These are phyloP conservation scores for Actinia equina DNA, from an alignment of 64 coral and sea anemone genomes.

Conservation along the genomic window DNA sequence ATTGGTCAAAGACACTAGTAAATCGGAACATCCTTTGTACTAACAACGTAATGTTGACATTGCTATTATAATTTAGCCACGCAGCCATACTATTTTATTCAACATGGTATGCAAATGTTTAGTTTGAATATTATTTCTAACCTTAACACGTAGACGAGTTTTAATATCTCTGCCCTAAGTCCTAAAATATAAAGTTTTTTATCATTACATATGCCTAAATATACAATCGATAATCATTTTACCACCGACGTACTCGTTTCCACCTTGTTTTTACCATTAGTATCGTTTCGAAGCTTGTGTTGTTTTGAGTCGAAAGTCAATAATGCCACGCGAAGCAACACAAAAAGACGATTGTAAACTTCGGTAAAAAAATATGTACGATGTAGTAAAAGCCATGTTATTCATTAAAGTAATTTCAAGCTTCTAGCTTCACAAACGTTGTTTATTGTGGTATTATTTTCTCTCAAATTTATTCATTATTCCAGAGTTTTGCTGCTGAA, in stretches of 20 bases:
- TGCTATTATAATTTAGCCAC: neutral
- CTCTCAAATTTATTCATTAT: neutral
- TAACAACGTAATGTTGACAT: neutral
- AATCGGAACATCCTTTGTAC: neutral
- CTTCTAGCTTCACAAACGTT: neutral
- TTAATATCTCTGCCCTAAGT: neutral
- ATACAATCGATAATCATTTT: neutral
- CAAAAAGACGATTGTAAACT: neutral
- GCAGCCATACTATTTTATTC: neutral
- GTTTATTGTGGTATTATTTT: neutral
- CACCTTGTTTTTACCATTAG: neutral
- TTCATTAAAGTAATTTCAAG: neutral
- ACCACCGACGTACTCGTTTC: neutral
- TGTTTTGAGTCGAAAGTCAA: constrained; percentile 3
- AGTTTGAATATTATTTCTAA: neutral
- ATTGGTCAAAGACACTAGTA: neutral
- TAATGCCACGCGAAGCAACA: neutral
- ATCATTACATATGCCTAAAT: neutral
- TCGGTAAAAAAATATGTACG: neutral
- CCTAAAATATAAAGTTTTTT: neutral
- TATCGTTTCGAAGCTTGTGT: neutral
- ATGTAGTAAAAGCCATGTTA: neutral
- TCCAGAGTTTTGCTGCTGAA: neutral
- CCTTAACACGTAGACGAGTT: neutral
- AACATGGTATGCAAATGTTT: neutral